Evolutionary conservation across 2,797 vertebrate genomes (phyloP).

Genomic region (Valencia hispanica): DNA sequence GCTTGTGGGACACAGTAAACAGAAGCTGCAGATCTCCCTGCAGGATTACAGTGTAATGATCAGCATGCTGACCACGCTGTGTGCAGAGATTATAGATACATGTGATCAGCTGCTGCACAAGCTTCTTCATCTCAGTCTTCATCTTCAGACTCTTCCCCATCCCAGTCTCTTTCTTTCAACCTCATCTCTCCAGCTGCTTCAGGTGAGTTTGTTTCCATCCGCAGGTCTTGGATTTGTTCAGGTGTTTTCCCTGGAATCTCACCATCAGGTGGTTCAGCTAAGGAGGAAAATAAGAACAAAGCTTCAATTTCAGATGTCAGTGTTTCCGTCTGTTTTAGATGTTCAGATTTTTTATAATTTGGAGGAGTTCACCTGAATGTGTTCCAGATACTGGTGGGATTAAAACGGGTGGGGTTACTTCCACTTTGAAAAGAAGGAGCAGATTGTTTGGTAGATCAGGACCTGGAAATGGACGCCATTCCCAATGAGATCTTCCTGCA

Average conservation of each 20-base stretch:
- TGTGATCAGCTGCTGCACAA: background rate
- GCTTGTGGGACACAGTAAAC: background rate
- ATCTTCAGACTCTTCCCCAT: too few species aligned
- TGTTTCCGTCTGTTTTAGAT: background rate
- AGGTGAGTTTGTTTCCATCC: slow-evolving; percentile 26
- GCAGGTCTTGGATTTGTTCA: background rate
- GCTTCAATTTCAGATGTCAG: background rate
- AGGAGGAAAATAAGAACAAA: background rate
- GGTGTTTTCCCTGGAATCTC: background rate
- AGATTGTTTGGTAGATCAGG: background rate
- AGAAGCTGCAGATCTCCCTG: slow-evolving; percentile 1
- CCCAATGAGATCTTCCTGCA: background rate
- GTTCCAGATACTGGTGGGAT: background rate
- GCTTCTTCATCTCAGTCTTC: background rate
- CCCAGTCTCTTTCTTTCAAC: background rate
- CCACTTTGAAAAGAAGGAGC: background rate
- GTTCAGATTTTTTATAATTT: background rate
- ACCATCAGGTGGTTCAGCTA: background rate
- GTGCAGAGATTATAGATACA: slow-evolving; percentile 32
- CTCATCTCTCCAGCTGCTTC: background rate
- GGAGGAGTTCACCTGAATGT: background rate
- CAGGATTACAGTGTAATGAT: slow-evolving; percentile 39
- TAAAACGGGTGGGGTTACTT: background rate
- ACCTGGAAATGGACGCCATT: background rate
- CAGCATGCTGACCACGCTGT: slow-evolving; percentile 39